phyloP scores from a whole-genome alignment of 1,140 invertebrate genomes.

The Colletes gigas region DNA sequence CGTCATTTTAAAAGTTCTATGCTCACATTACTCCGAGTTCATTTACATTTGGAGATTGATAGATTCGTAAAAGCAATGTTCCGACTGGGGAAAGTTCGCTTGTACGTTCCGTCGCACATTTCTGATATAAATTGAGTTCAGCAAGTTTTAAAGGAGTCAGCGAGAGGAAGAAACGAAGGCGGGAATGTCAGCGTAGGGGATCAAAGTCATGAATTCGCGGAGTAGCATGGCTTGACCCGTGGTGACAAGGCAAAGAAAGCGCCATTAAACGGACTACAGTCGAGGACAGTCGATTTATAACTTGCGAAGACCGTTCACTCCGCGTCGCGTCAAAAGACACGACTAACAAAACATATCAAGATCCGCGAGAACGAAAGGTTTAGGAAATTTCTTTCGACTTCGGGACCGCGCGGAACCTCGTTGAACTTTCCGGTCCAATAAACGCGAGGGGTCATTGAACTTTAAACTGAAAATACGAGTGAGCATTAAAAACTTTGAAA shows the following conservation, averaged over 20 bases:
- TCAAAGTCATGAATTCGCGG: conserved; percentile 49
- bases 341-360: conserved; percentile 2
- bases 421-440: conserved; percentile 14
- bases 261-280: conserved; percentile 50
- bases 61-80: conserved; percentile 35
- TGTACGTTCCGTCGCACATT: conserved; percentile 46
- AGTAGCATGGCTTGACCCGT: conserved; percentile 27
- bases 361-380: neutral
- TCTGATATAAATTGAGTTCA: conserved; percentile 54
- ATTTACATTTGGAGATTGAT: conserved; percentile 25
- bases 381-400: conserved; percentile 22
- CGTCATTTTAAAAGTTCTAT: too few species aligned
- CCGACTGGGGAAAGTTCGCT: conserved; percentile 35
- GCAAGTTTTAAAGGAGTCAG: conserved; percentile 41
- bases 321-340: conserved; percentile 25
- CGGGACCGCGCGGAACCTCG: neutral
- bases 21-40: too few species aligned
- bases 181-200: conserved; percentile 40
- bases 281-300: conserved; percentile 52
- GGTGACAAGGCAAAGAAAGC: conserved; percentile 46
- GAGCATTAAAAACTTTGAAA: conserved; percentile 42
- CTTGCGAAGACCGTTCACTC: conserved; percentile 26
- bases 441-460: neutral
- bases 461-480: conserved; percentile 24
- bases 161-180: conserved; percentile 1